These are phyloP conservation scores for Pteropus alecto DNA, from an alignment of 2,113 vertebrate genomes.

Conservation along the genomic window DNA sequence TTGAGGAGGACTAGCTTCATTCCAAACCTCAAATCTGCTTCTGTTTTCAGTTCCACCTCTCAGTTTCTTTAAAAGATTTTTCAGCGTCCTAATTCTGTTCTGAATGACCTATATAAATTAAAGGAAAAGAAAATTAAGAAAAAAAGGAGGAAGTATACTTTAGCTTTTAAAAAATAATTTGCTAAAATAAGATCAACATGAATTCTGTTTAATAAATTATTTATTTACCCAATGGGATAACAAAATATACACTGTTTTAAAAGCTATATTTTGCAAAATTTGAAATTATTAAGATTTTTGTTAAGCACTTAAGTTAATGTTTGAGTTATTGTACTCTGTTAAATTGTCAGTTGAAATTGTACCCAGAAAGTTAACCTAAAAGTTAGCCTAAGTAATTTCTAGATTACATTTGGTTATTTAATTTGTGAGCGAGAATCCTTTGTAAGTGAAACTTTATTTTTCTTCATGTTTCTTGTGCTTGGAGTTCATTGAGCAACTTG, in stretches of 20 bases:
- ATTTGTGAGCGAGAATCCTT: slow-evolving; percentile 34
- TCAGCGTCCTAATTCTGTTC: slow-evolving; percentile 63
- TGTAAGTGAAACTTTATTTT: slow-evolving; percentile 19
- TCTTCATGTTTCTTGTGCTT: slow-evolving; percentile 40
- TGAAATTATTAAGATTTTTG: slow-evolving; percentile 32
- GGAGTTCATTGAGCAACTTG: slow-evolving; percentile 23
- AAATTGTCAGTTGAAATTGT: slow-evolving; percentile 6
- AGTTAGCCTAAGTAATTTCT: slow-evolving; percentile 27
- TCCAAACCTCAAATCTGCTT: slow-evolving; percentile 65
- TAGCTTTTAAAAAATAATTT: slow-evolving; percentile 43
- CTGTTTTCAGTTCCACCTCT: slow-evolving; percentile 72
- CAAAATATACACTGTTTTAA: slow-evolving; percentile 32
- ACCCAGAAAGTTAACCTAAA: slow-evolving; percentile 33
- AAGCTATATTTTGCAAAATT: slow-evolving; percentile 33
- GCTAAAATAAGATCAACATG: slow-evolving; percentile 22
- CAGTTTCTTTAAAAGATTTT: slow-evolving; percentile 64
- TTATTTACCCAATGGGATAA: neutral
- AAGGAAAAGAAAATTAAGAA: slow-evolving; percentile 28
- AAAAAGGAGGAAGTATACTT: neutral
- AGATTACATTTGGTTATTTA: slow-evolving; percentile 34
- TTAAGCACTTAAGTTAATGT: neutral
- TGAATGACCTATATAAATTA: slow-evolving; percentile 67
- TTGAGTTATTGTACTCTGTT: slow-evolving; percentile 12
- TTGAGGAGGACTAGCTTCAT: slow-evolving; percentile 20
- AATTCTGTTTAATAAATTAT: neutral